Evolutionary conservation across 2,113 vertebrate species (phyloP).

Genomic region (Chlorodrepanis virens): DNA sequence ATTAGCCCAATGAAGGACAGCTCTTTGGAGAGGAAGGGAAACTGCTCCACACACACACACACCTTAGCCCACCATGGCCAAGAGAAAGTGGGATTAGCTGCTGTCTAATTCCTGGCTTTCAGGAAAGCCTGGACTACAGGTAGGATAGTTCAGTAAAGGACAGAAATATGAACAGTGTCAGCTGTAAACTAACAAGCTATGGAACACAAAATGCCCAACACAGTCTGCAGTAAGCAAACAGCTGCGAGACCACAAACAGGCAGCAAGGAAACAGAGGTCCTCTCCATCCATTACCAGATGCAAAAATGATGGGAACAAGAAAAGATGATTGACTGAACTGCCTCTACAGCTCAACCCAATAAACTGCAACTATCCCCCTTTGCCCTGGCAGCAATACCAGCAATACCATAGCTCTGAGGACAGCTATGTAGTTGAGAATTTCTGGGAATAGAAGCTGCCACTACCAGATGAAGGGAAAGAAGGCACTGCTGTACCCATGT

Average conservation of each 20-base stretch:
- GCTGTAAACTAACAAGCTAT: not conserved
- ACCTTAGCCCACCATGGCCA: not conserved
- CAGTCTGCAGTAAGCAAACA: not conserved
- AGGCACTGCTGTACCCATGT: accelerated
- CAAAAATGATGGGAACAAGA: not conserved
- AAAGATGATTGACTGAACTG: not conserved
- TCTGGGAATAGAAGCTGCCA: not conserved
- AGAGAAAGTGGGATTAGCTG: not conserved
- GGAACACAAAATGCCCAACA: not conserved
- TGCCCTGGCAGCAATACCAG: not conserved
- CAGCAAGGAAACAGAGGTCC: not conserved
- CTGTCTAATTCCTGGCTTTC: not conserved
- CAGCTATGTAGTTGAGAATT: not conserved
- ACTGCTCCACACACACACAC: not conserved
- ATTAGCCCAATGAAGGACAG: not conserved
- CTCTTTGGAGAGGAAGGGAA: not conserved
- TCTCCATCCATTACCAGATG: not conserved
- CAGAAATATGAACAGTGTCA: not conserved
- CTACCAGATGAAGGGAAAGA: not conserved
- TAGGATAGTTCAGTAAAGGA: not conserved
- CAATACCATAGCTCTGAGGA: not conserved
- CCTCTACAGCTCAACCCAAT: not conserved
- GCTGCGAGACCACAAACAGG: not conserved
- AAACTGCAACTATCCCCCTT: not conserved
- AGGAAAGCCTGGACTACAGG: not conserved